phyloP scores from a whole-genome alignment of 2,888 invertebrate species.

The Laothoe populi region DNA sequence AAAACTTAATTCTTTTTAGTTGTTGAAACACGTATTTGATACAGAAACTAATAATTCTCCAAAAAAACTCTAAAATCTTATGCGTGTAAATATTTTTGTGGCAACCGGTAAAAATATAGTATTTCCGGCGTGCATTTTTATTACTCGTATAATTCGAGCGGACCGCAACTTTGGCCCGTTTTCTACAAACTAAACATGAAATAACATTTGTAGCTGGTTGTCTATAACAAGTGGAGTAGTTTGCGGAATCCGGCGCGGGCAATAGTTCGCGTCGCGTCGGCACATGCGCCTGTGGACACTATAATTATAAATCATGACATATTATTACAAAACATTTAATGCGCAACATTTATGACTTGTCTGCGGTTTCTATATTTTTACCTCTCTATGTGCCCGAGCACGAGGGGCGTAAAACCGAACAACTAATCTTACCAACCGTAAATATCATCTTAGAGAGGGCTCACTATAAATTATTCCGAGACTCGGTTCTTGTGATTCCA shows the following conservation, averaged over 20 bases:
- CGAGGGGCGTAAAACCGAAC: slow-evolving; percentile 14
- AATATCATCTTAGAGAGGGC: slow-evolving; percentile 17
- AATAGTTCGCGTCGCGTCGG: background rate
- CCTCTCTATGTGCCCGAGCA: background rate
- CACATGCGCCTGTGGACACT: background rate
- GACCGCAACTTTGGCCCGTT: background rate
- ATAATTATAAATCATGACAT: slow-evolving; percentile 27
- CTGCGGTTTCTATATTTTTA: slow-evolving; percentile 28
- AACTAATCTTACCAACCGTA: slow-evolving; percentile 22
- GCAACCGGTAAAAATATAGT: background rate
- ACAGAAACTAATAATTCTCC: no score
- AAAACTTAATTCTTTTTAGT: no score
- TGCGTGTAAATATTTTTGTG: background rate
- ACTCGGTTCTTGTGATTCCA: slow-evolving; percentile 12
- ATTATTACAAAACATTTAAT: slow-evolving; percentile 27
- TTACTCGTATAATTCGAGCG: background rate
- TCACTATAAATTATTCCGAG: slow-evolving; percentile 20
- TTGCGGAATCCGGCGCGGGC: slow-evolving; percentile 1
- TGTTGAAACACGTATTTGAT: background rate
- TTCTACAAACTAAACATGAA: background rate
- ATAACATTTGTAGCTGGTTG: background rate
- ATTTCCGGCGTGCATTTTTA: slow-evolving; percentile 2
- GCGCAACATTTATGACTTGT: slow-evolving; percentile 23
- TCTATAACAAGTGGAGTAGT: background rate
- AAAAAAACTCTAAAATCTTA: no score